Conservation (phyloP, 1,140 invertebrate species). For the Ostrea denselamellosa region DNA sequence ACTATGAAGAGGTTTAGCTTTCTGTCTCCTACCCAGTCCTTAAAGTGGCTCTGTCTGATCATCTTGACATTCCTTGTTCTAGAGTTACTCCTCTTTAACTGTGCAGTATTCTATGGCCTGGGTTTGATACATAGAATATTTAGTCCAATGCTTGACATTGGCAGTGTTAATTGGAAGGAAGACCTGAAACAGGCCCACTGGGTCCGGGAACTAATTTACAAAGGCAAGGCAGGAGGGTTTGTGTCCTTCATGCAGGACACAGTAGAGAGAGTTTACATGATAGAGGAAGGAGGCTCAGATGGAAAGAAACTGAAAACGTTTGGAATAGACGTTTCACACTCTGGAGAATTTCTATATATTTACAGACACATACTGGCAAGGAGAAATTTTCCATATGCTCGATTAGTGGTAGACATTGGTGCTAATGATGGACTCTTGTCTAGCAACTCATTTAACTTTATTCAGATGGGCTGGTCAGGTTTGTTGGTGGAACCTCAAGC, state of each 20-base stretch:
- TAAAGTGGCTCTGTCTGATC: conserved; percentile 49
- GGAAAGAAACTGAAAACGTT: conserved; percentile 56
- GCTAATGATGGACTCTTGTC: conserved; percentile 74
- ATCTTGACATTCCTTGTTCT: conserved; percentile 49
- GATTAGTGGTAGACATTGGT: conserved; percentile 72
- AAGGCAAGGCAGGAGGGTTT: conserved; percentile 66
- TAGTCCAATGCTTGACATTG: conserved; percentile 41
- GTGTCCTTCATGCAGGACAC: conserved; percentile 55
- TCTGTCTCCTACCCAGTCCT: conserved; percentile 17
- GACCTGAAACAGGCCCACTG: conserved; percentile 23
- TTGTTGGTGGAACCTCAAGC: conserved; percentile 71
- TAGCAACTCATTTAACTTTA: conserved; percentile 75
- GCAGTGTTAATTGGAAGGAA: conserved; percentile 45
- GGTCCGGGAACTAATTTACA: conserved; percentile 43
- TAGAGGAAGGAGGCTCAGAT: conserved; percentile 38
- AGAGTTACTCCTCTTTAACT: conserved; percentile 63
- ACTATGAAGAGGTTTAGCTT: not conserved
- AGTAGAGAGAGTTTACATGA: conserved; percentile 61
- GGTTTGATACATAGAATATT: conserved; percentile 44
- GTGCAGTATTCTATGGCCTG: conserved; percentile 55
- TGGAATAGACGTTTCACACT: conserved; percentile 69
- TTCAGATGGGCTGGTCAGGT: conserved; percentile 74
- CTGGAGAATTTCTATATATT: conserved; percentile 66
- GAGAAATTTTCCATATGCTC: conserved; percentile 51
- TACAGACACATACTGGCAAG: conserved; percentile 60